Base-by-base conservation (phyloP, 2,113 vertebrate species). In the Candoia aspera region DNA sequence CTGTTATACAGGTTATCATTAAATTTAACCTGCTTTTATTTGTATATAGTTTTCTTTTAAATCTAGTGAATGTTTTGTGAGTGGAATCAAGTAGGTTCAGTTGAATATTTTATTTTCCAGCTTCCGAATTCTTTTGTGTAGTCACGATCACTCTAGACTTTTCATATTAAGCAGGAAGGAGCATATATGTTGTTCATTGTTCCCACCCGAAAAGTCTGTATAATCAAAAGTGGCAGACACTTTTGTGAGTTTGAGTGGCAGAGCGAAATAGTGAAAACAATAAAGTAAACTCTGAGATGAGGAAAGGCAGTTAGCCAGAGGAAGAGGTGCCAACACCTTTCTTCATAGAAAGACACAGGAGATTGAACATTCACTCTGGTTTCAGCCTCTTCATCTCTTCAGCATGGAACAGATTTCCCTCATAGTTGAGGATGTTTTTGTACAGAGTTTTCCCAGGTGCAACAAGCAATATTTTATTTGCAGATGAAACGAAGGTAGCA, bases 241-340 rank as follows among this genome's bases (percentile, higher is more conserved):
- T n/a, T n/a, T 19, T 21, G 12, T 0, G 2, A 95, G 93, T 91
- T 24, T 33, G 89, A 93, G 92, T 5, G 91, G 84, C 92, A 93
- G 90, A 92, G n/a, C 86, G 92, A 96, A 94, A 96, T 95, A 93
- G 17, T 33, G 93, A 87, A 96, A 95, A 93, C 86, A 96, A 95
- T 93, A 96, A 97, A 93, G 93, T 91, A 94, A 84, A 68, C 2
- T 0, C 9, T 0, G 60, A 88, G 83, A 94, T 93, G 95, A 97
- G 95, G 93, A 95, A 93, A 94, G 85, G 90, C 93, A 94, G 96
- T 96, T 96, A 96, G 95, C 95, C 3, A 89, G 91, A 21, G n/a
- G 57, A 95, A 93, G 93, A 94, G 96, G 96, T 92, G 90, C 90
- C 68, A 96, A 94, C 94, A 73, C 95, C 96, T 96, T 26, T 33